A percentile compares a stretch with the other conserved stretches of the same genome.
phyloP scores from a whole-genome alignment of 2,113 vertebrate genomes.

The Rhabdornis inornatus region DNA sequence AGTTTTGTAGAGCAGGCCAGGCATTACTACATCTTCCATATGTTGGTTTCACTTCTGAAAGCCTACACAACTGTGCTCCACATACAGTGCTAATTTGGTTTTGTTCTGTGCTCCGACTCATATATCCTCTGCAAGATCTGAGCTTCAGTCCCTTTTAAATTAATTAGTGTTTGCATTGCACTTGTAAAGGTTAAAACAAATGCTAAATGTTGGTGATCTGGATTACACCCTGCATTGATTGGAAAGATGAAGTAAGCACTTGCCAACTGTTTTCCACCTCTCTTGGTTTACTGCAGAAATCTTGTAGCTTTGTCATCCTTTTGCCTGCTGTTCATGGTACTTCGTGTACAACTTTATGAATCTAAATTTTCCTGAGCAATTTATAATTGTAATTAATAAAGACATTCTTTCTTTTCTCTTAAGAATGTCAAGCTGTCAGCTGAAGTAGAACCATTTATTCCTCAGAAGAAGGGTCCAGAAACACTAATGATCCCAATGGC shows the following conservation, averaged over 20 bases:
- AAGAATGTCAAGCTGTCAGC: constrained; percentile 98
- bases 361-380: background rate
- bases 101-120: background rate
- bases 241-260: background rate
- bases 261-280: background rate
- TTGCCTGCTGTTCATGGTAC: background rate
- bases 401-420: background rate
- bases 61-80: background rate
- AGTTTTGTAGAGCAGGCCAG: background rate
- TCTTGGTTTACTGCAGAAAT: background rate
- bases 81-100: background rate
- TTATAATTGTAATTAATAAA: background rate
- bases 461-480: constrained; percentile 93
- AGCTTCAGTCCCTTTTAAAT: background rate
- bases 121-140: background rate
- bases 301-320: background rate
- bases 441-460: constrained; percentile 97
- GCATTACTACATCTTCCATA: constrained; percentile 17
- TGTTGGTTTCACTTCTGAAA: constrained; percentile 1
- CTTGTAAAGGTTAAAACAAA: constrained; percentile 25
- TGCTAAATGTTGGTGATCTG: background rate
- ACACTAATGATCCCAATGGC: constrained; percentile 89
- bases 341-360: background rate
- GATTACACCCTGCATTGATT: background rate
- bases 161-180: background rate